Conservation (phyloP, 2,888 invertebrate genomes). For the Amphipoea oculea region DNA sequence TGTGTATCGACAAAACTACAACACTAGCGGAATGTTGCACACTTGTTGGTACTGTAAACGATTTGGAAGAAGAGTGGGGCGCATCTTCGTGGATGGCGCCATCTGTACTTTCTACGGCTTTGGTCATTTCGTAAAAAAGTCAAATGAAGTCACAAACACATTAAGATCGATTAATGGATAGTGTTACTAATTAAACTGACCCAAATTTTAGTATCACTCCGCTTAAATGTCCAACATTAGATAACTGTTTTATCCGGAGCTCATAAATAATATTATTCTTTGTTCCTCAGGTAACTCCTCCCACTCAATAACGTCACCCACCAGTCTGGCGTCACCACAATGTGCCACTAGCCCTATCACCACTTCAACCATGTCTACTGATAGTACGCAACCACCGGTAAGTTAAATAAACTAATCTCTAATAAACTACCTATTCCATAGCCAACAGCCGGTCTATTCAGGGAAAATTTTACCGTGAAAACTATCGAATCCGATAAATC, state of each 20-base stretch:
- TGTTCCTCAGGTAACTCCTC: conserved; percentile 81
- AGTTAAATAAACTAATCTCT: conserved; percentile 17
- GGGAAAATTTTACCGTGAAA: neutral
- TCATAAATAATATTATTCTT: neutral
- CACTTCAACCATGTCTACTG: conserved; percentile 87
- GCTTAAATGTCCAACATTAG: neutral
- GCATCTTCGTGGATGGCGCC: too few relatives aligned
- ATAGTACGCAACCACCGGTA: conserved; percentile 84
- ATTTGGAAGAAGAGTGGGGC: too few relatives aligned
- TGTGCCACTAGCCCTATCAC: conserved; percentile 87
- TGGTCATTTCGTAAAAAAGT: neutral
- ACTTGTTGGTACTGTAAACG: too few relatives aligned
- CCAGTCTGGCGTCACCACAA: conserved; percentile 85
- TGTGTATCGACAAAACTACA: too few relatives aligned
- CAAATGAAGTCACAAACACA: neutral
- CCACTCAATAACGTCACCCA: conserved; percentile 87
- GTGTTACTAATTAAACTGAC: neutral
- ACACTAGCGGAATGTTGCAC: too few relatives aligned
- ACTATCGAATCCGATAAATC: neutral
- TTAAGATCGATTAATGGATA: neutral
- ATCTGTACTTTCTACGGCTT: too few relatives aligned
- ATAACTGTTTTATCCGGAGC: neutral
- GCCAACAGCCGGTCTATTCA: neutral
- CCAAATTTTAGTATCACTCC: neutral
- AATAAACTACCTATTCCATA: neutral